These are phyloP conservation scores for Silurus lanzhouensis DNA, from an alignment of 2,797 vertebrate species.

Conservation along the genomic window DNA sequence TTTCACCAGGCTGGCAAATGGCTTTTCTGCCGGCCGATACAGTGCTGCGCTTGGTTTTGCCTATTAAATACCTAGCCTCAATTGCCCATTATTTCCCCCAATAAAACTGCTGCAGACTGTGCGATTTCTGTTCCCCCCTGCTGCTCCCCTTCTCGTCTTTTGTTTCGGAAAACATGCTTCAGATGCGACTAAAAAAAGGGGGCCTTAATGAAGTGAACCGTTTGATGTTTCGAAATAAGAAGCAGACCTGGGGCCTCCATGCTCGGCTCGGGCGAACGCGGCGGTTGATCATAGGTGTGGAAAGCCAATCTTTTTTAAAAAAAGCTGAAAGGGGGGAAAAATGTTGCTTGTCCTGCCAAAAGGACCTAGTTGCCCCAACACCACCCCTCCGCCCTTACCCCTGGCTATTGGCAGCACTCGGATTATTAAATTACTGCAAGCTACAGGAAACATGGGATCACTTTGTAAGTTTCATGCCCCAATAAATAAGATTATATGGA, in stretches of 20 bases:
- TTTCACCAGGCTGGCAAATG: constrained; percentile 64
- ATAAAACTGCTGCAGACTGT: constrained; percentile 79
- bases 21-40: constrained; percentile 68
- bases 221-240: constrained; percentile 84
- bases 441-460: constrained; percentile 54
- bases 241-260: constrained; percentile 72
- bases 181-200: constrained; percentile 74
- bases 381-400: constrained; percentile 7
- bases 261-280: constrained; percentile 60
- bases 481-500: constrained; percentile 35
- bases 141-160: constrained; percentile 65
- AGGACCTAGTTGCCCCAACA: constrained; percentile 56
- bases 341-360: constrained; percentile 72
- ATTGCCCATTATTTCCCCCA: constrained; percentile 82
- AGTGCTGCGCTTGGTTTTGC: constrained; percentile 71
- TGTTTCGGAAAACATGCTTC: constrained; percentile 82
- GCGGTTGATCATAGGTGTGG: constrained; percentile 77
- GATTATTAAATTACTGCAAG: constrained; percentile 75
- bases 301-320: constrained; percentile 74
- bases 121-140: constrained; percentile 67
- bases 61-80: constrained; percentile 82
- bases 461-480: constrained; percentile 25
- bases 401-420: constrained; percentile 65
- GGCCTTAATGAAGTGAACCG: constrained; percentile 81
- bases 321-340: constrained; percentile 5